Evolutionary conservation across 2,888 invertebrate species (phyloP).

Genomic region (Abrostola triplasia): DNA sequence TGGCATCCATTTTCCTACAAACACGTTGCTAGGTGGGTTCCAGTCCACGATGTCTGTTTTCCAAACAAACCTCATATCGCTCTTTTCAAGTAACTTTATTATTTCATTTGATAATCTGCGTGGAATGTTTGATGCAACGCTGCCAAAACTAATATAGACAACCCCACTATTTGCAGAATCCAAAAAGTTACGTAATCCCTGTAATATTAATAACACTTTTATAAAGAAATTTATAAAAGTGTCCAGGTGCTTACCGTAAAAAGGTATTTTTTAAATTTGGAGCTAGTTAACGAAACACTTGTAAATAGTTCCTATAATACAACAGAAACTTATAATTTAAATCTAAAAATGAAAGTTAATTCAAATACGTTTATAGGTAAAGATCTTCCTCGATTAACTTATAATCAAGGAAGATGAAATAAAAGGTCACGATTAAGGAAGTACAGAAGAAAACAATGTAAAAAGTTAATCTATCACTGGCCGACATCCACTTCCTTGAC

Average conservation of each 20-base stretch:
- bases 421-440: not conserved
- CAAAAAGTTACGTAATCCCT: constrained; percentile 77
- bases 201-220: constrained; percentile 12
- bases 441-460: not conserved
- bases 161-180: constrained; percentile 90
- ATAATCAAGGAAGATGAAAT: too few relatives aligned
- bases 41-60: constrained; percentile 91
- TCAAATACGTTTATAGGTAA: too few relatives aligned
- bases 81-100: constrained; percentile 68
- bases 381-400: too few relatives aligned
- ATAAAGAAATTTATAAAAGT: not conserved
- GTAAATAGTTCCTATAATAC: too few relatives aligned
- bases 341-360: too few relatives aligned
- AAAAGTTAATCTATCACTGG: not conserved
- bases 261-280: too few relatives aligned
- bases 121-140: constrained; percentile 90
- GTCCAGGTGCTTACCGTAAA: too few relatives aligned
- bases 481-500: not conserved
- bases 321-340: too few relatives aligned
- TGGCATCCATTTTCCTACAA: constrained; percentile 91
- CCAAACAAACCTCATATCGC: constrained; percentile 90
- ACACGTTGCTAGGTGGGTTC: constrained; percentile 89
- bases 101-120: constrained; percentile 86
- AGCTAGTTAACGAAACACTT: too few relatives aligned
- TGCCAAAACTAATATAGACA: constrained; percentile 92